Base-by-base conservation (phyloP, 2,797 vertebrate species). In the Melopsittacus undulatus region DNA sequence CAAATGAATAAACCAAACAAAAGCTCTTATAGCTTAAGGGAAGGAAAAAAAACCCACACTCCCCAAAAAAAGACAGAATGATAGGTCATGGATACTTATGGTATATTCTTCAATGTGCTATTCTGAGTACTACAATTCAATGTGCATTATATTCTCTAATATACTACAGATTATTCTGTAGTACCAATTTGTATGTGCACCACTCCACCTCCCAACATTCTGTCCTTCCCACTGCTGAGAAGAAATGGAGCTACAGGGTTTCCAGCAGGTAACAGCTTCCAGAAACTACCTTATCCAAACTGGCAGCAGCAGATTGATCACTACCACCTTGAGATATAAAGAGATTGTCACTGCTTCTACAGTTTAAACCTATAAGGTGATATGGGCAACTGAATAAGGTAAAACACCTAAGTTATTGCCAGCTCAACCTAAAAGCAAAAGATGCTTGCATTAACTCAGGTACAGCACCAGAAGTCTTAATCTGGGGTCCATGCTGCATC, bases 181-280 rank as follows among this genome's bases (percentile, higher is more conserved):
- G 13, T 21, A 63, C 7, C n/a, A 62, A 46, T 38, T 42, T 30
- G 4, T 49, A 69, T 13, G 59, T 73, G 18, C 14, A 73, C 24
- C 48, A 90, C 86, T 95, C 88, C 83, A 84, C 36, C 80, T 87
- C 54, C 83, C 88, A 91, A 75, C 67, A 91, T 91, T 76, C 48
- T 93, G 30, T 83, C 80, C 63, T 86, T 61, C 92, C 85, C 84
- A 74, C 34, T 96, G 80, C 85, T 66, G 77, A 97, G 78, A 95
- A 75, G 78, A 87, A 95, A 92, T 54, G 67, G 63, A 95, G 87
- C 83, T 90, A 86, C 82, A 96, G 72, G 16, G 66, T 73, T 92
- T 95, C 92, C 94, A 95, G 83, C 68, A 92, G 12, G 2, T 69
- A 90, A 84, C 61, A 94, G 79, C 72, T 81, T 82, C 92, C 40